A percentile compares a stretch with the other conserved stretches of the same genome.
phyloP scores from a whole-genome alignment of 2,888 invertebrate species.

The Entomobrya multifasciata region DNA sequence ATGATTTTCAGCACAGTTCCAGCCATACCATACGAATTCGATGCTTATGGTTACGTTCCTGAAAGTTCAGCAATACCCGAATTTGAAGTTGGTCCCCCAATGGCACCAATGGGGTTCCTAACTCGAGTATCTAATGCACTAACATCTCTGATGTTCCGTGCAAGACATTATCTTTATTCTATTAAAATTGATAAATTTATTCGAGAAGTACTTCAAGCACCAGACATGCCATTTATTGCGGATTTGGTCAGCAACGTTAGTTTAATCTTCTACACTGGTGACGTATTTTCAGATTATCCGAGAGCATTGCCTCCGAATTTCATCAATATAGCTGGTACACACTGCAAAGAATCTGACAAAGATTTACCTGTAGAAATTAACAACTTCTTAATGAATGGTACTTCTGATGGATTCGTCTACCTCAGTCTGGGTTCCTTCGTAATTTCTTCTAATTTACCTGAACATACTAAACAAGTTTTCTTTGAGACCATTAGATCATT shows the following conservation, averaged over 20 bases:
- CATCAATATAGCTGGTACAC: constrained; percentile 43
- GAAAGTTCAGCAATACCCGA: constrained; percentile 71
- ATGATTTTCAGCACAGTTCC: constrained; percentile 66
- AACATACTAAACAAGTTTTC: constrained; percentile 61
- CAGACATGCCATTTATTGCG: constrained; percentile 26
- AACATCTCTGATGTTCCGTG: not conserved
- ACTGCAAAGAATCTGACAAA: not conserved
- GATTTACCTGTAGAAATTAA: not conserved
- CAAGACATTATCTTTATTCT: not conserved
- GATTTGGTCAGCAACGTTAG: constrained; percentile 12
- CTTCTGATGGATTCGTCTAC: constrained; percentile 76
- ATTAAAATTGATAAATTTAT: constrained; percentile 8
- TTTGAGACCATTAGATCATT: constrained; percentile 63
- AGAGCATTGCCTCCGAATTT: constrained; percentile 34
- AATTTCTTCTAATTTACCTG: constrained; percentile 39
- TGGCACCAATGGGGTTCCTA: constrained; percentile 50
- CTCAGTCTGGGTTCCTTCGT: constrained; percentile 74
- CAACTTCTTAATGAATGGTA: not conserved
- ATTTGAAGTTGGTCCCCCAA: not conserved
- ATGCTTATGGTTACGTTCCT: constrained; percentile 52
- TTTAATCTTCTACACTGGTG: constrained; percentile 45
- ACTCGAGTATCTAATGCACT: constrained; percentile 40
- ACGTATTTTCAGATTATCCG: constrained; percentile 31
- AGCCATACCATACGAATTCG: constrained; percentile 54
- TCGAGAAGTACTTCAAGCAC: not conserved